Percentiles rank a stretch among this genome's conserved stretches.
phyloP scores from a whole-genome alignment of 2,888 invertebrate species.

The Phortica magna region DNA sequence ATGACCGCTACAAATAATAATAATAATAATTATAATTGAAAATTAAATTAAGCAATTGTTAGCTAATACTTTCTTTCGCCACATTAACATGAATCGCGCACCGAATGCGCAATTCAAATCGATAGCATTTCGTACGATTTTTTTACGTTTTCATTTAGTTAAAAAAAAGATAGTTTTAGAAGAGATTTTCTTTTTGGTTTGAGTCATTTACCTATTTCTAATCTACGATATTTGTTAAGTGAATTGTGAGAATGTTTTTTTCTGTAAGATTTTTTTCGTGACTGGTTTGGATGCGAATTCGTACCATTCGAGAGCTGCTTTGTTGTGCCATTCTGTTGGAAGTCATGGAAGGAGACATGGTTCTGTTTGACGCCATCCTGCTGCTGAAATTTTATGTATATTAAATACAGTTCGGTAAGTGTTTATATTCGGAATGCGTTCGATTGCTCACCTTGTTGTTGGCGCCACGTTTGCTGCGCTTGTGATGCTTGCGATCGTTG shows the following conservation, averaged over 20 bases:
- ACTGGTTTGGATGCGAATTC: constrained; percentile 83
- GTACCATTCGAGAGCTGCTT: constrained; percentile 91
- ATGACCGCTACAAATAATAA: background rate
- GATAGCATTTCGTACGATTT: background rate
- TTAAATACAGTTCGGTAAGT: background rate
- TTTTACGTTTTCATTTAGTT: background rate
- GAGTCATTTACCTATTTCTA: constrained; percentile 79
- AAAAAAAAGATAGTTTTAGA: constrained; percentile 6
- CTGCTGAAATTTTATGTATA: constrained; percentile 44
- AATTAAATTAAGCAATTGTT: background rate
- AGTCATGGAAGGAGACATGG: constrained; percentile 93
- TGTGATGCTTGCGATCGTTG: constrained; percentile 91
- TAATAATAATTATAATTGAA: background rate
- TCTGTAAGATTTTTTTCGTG: constrained; percentile 81
- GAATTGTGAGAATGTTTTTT: constrained; percentile 79
- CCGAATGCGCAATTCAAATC: background rate
- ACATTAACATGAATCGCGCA: background rate
- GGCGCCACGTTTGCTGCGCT: constrained; percentile 88
- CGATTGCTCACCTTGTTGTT: constrained; percentile 84
- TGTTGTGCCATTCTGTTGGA: constrained; percentile 92
- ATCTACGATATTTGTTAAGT: constrained; percentile 79
- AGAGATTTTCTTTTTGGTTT: constrained; percentile 36
- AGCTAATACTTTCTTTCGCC: constrained; percentile 8
- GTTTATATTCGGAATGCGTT: background rate
- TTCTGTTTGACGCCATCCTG: constrained; percentile 90